A percentile compares a stretch with the other conserved stretches of the same genome.
These are phyloP conservation scores for Cololabis saira DNA, from an alignment of 2,113 vertebrate species.

Conservation along the genomic window DNA sequence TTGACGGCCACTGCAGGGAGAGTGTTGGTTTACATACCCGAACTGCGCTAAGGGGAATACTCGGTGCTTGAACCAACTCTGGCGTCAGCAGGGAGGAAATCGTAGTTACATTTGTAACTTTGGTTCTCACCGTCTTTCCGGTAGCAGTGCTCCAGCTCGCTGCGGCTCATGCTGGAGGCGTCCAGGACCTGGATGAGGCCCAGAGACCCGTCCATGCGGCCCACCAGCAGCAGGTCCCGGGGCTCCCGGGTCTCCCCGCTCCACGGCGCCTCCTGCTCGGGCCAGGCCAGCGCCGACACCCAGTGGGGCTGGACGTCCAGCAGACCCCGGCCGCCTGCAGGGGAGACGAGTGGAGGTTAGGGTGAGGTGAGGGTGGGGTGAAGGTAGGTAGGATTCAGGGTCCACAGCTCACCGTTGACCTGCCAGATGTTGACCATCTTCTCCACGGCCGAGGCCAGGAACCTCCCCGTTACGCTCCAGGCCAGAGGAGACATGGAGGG, in stretches of 20 bases:
- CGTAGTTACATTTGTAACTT: too few species aligned
- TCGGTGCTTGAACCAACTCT: too few species aligned
- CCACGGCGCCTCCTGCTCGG: conserved; percentile 89
- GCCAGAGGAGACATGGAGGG: conserved; percentile 89
- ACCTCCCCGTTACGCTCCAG: conserved; percentile 96
- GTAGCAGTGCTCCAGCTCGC: conserved; percentile 95
- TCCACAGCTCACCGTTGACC: conserved; percentile 89
- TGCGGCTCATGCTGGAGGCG: conserved; percentile 85
- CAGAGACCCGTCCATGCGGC: conserved; percentile 94
- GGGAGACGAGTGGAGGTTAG: too few species aligned
- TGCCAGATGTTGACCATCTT: conserved; percentile 99
- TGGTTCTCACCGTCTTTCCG: conserved; percentile 90
- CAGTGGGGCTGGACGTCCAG: conserved; percentile 94
- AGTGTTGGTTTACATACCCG: too few species aligned
- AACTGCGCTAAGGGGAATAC: too few species aligned
- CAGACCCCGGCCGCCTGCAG: conserved; percentile 90
- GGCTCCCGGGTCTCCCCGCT: conserved; percentile 88
- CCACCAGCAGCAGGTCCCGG: conserved; percentile 91
- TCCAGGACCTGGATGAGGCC: conserved; percentile 93
- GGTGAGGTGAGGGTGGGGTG: too few species aligned
- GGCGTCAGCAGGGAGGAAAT: too few species aligned
- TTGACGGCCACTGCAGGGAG: conserved; percentile 88
- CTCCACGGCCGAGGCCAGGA: conserved; percentile 92
- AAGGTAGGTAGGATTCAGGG: too few species aligned
- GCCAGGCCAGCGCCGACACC: conserved; percentile 94